These are phyloP conservation scores for Sylvilagus bachmani DNA, from an alignment of 2,113 vertebrate genomes.

Conservation along the genomic window DNA sequence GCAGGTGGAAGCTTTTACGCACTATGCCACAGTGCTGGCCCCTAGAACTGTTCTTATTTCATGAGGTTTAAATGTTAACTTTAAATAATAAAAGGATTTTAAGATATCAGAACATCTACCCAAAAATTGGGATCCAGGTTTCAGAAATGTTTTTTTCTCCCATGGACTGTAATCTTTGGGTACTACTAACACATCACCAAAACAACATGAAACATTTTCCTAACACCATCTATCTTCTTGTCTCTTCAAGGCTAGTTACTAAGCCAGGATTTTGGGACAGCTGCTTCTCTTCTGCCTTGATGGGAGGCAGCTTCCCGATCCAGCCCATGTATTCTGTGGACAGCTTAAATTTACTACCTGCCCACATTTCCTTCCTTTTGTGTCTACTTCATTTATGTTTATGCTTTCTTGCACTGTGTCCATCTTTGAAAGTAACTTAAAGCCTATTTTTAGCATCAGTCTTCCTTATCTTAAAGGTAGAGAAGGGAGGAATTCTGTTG, in stretches of 20 bases:
- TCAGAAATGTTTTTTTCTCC: constrained; percentile 24
- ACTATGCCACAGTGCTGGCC: too few relatives aligned
- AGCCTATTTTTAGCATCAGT: background rate
- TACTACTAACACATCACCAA: constrained; percentile 23
- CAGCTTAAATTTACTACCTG: constrained; percentile 9
- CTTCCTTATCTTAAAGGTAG: background rate
- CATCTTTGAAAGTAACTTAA: constrained; percentile 27
- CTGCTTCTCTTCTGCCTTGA: background rate
- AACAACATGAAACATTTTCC: background rate
- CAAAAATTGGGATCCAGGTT: background rate
- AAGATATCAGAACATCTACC: background rate
- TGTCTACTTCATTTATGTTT: background rate
- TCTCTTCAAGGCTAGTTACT: background rate
- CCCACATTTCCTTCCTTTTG: background rate
- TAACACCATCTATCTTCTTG: background rate
- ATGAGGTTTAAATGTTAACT: background rate
- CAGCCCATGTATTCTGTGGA: background rate
- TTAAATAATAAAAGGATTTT: constrained; percentile 28
- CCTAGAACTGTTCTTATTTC: background rate
- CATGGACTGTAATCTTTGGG: background rate
- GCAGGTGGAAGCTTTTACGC: too few relatives aligned
- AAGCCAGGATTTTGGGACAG: background rate
- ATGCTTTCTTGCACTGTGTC: background rate
- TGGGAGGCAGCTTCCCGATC: background rate
- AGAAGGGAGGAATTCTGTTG: background rate